These are phyloP conservation scores for Sylvicapra grimmia DNA, from an alignment of 2,113 vertebrate species.

Conservation along the genomic window DNA sequence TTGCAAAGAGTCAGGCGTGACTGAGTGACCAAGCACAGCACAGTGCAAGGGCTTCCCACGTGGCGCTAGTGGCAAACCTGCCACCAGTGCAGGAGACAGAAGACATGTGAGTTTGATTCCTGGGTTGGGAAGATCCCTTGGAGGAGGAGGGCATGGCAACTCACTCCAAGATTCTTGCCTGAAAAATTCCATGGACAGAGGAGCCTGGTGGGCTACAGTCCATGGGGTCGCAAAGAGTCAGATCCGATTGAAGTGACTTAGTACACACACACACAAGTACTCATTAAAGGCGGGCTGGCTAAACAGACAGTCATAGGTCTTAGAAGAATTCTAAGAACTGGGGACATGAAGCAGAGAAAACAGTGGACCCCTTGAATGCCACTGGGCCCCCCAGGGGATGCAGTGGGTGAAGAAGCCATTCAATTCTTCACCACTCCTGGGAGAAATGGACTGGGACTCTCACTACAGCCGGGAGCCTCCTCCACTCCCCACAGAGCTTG, in stretches of 20 bases:
- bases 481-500: background rate
- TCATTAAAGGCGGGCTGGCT: background rate
- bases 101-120: accelerated
- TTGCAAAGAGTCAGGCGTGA: background rate
- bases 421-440: background rate
- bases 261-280: background rate
- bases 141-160: background rate
- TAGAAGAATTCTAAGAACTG: background rate
- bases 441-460: background rate
- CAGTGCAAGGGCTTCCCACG: background rate
- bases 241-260: accelerated
- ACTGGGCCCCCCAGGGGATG: background rate
- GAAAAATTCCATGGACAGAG: background rate
- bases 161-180: background rate
- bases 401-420: background rate
- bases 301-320: background rate
- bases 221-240: background rate
- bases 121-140: background rate
- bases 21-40: background rate
- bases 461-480: background rate
- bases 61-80: accelerated
- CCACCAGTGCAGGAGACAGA: background rate
- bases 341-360: background rate
- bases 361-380: background rate
- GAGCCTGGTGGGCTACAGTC: background rate